phyloP scores from a whole-genome alignment of 2,888 invertebrate genomes.

The Molanna angustata region DNA sequence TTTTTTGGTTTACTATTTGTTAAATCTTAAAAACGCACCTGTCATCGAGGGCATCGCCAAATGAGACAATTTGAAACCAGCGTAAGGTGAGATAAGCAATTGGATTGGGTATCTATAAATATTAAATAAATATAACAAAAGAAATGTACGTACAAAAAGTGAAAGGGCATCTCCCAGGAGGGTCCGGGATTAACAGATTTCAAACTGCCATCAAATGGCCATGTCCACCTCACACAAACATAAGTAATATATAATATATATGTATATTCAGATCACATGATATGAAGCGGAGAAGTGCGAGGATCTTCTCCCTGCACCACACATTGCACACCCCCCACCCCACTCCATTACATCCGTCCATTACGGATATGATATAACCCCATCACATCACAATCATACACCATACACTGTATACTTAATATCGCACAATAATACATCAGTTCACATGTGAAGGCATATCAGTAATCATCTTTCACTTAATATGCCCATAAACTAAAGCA shows the following conservation, averaged over 20 bases:
- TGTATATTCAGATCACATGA: constrained; percentile 29
- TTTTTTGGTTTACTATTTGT: constrained; percentile 30
- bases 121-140: constrained; percentile 17
- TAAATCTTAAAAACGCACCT: constrained; percentile 21
- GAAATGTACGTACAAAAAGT: constrained; percentile 24
- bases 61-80: constrained; percentile 21
- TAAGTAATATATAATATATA: neutral
- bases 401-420: too few species aligned
- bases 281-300: constrained; percentile 33
- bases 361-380: too few species aligned
- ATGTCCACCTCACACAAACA: constrained; percentile 11
- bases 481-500: constrained; percentile 9
- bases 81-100: constrained; percentile 4
- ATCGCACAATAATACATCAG: too few species aligned
- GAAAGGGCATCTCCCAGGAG: constrained; percentile 9
- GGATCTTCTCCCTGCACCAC: neutral
- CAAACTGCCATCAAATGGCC: constrained; percentile 12
- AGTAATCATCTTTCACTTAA: constrained; percentile 13
- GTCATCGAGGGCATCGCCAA: constrained; percentile 12
- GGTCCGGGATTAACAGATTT: constrained; percentile 7
- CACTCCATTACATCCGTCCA: neutral
- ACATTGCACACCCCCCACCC: neutral
- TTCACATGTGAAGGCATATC: constrained; percentile 8
- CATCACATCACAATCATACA: too few species aligned
- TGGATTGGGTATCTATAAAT: too few species aligned